Evolutionary conservation across 2,888 invertebrate species (phyloP).

Genomic region (Ophion ellenae): DNA sequence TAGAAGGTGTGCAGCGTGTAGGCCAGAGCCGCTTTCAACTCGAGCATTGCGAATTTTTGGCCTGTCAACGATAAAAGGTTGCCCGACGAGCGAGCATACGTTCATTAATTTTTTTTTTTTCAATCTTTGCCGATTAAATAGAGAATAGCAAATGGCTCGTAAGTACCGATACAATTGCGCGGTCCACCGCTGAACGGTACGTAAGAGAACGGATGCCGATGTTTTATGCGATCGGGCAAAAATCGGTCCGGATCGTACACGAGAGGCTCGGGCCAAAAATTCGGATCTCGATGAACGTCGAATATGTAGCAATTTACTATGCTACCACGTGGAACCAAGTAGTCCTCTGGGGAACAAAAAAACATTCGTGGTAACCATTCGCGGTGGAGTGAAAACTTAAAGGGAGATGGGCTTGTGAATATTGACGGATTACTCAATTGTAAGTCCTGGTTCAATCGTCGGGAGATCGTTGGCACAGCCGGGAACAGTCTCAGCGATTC

Average conservation of each 20-base stretch:
- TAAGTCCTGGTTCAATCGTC: slow-evolving; percentile 85
- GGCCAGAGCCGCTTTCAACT: slow-evolving; percentile 66
- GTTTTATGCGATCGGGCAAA: slow-evolving; percentile 84
- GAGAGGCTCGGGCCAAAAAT: slow-evolving; percentile 87
- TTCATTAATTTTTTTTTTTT: background rate
- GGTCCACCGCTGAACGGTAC: slow-evolving; percentile 89
- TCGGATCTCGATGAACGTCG: slow-evolving; percentile 87
- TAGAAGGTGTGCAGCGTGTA: slow-evolving; percentile 68
- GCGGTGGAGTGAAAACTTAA: background rate
- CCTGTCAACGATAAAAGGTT: slow-evolving; percentile 52
- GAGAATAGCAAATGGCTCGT: background rate
- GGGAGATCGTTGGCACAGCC: slow-evolving; percentile 88
- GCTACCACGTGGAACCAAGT: slow-evolving; percentile 84
- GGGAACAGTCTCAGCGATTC: slow-evolving; percentile 88
- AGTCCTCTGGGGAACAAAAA: slow-evolving; percentile 81
- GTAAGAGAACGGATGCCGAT: slow-evolving; percentile 87
- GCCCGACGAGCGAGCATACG: too few relatives aligned
- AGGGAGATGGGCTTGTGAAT: background rate
- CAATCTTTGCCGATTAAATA: background rate
- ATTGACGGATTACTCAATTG: slow-evolving; percentile 64
- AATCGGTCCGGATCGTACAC: slow-evolving; percentile 89
- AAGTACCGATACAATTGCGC: slow-evolving; percentile 87
- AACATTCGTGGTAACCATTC: background rate
- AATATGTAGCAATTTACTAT: slow-evolving; percentile 86
- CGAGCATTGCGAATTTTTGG: slow-evolving; percentile 70